phyloP scores from a whole-genome alignment of 2,797 vertebrate genomes.

The Pangasius sanitwongsei region DNA sequence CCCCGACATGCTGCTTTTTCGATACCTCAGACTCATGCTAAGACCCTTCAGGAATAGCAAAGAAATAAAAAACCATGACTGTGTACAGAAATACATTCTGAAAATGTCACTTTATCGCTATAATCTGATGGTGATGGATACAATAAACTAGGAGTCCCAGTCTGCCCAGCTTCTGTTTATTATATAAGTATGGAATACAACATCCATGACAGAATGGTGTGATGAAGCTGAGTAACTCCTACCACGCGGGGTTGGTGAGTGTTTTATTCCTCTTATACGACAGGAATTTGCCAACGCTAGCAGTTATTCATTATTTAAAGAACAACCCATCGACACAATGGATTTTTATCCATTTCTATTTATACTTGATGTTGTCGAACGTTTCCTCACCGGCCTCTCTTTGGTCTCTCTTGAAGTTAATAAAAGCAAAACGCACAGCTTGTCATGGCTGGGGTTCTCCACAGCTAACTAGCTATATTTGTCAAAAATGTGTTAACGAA shows the following conservation, averaged over 20 bases:
- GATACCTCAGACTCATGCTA: not conserved
- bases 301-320: not conserved
- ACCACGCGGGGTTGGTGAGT: not conserved
- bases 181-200: not conserved
- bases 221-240: not conserved
- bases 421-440: no score
- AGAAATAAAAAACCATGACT: not conserved
- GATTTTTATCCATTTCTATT: not conserved
- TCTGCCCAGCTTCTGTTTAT: not conserved
- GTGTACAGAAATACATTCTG: not conserved
- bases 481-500: no score
- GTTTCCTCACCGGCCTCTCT: no score
- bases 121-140: not conserved
- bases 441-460: no score
- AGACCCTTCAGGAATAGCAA: slow-evolving; percentile 1
- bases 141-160: not conserved
- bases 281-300: not conserved
- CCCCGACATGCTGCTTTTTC: not conserved
- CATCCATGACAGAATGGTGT: not conserved
- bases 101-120: slow-evolving; percentile 15
- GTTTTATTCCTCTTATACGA: not conserved
- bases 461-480: no score
- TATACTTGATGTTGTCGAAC: not conserved
- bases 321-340: not conserved
- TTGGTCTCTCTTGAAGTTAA: no score